Percentiles rank a stretch among this genome's conserved stretches.
Conservation (phyloP, 2,797 vertebrate genomes). For the Myotis myotis region DNA sequence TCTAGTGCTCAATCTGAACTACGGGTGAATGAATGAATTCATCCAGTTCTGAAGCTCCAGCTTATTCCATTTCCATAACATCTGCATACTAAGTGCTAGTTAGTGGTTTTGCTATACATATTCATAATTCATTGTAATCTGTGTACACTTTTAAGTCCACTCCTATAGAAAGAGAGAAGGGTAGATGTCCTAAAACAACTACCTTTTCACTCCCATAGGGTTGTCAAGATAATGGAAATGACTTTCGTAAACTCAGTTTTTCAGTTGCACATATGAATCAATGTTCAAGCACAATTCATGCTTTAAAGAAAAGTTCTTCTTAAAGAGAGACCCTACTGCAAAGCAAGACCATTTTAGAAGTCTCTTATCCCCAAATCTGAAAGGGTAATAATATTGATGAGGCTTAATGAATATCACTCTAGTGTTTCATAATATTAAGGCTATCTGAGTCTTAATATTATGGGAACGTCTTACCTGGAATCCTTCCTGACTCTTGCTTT, state of each 20-base stretch:
- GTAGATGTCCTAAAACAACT: background rate
- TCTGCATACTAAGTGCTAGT: background rate
- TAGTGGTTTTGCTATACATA: background rate
- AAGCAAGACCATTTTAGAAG: background rate
- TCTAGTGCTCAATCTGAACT: background rate
- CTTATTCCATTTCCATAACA: background rate
- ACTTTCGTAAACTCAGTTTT: background rate
- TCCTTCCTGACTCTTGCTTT: conserved; percentile 92
- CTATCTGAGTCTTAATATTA: fast-evolving
- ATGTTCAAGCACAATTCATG: background rate
- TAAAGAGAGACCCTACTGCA: background rate
- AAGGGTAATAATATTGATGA: background rate
- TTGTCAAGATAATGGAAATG: background rate
- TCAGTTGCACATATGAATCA: background rate
- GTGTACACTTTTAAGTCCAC: background rate
- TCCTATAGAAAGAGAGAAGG: background rate
- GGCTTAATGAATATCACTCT: background rate
- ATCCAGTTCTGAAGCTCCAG: background rate
- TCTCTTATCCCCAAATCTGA: background rate
- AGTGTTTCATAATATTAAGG: background rate
- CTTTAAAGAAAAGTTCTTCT: background rate
- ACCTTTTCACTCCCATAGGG: background rate
- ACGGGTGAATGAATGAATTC: background rate
- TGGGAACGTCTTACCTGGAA: conserved; percentile 87
- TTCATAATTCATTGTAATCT: background rate